phyloP scores from a whole-genome alignment of 2,888 invertebrate genomes.

The Dryococelus australis region DNA sequence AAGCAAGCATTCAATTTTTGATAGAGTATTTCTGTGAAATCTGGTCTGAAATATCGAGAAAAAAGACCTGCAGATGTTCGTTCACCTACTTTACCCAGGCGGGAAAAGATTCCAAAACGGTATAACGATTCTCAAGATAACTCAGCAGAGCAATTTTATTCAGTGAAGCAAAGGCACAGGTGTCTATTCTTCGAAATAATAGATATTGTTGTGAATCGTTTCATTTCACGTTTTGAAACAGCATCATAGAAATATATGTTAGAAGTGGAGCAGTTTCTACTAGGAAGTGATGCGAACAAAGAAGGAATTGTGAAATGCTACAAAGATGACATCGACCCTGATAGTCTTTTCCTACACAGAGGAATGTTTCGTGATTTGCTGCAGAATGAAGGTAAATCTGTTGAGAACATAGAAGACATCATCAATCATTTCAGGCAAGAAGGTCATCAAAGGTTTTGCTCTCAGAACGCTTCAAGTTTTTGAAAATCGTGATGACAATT shows the following conservation, averaged over 20 bases:
- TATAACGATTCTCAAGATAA: slow-evolving; percentile 31
- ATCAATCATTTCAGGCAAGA: background rate
- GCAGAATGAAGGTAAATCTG: background rate
- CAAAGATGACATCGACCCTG: too few species aligned
- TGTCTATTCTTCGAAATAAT: slow-evolving; percentile 17
- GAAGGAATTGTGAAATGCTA: background rate
- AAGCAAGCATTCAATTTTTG: too few species aligned
- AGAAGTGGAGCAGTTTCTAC: slow-evolving; percentile 9
- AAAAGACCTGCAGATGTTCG: slow-evolving; percentile 22
- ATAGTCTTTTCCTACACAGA: background rate
- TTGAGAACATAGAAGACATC: slow-evolving; percentile 18
- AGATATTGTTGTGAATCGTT: background rate
- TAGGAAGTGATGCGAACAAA: slow-evolving; percentile 12
- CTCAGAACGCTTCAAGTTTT: slow-evolving; percentile 12
- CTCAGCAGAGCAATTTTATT: background rate
- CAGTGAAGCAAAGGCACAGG: background rate
- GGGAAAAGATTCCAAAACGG: slow-evolving; percentile 32
- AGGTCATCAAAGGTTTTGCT: background rate
- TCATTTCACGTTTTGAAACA: slow-evolving; percentile 21
- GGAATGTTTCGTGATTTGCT: background rate
- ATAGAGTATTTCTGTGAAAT: background rate
- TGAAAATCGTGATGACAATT: too few species aligned
- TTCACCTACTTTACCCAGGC: slow-evolving; percentile 9
- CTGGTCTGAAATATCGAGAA: background rate
- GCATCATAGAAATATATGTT: background rate